A percentile compares a stretch with the other conserved stretches of the same genome.
Evolutionary conservation across 2,113 vertebrate species (phyloP).

Genomic region (Oriolus oriolus): DNA sequence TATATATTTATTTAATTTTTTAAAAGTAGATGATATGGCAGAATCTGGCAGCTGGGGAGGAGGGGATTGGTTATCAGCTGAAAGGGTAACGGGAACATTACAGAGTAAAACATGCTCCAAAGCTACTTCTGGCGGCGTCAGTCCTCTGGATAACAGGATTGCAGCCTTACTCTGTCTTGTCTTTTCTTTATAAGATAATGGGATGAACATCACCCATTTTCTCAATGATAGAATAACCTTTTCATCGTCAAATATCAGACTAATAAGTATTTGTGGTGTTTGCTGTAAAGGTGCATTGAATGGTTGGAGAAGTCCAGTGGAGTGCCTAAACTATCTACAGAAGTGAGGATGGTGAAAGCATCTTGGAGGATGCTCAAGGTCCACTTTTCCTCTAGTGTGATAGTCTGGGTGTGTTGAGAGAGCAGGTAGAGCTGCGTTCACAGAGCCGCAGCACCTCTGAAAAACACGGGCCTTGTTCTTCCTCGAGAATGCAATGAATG

Average conservation of each 20-base stretch:
- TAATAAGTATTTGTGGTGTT: neutral
- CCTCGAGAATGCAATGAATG: neutral
- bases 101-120: neutral
- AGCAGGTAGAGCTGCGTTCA: neutral
- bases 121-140: neutral
- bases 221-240: neutral
- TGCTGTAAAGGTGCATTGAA: neutral
- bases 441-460: neutral
- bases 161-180: neutral
- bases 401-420: neutral
- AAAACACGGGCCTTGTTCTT: neutral
- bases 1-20: neutral
- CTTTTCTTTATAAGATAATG: neutral
- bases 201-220: neutral
- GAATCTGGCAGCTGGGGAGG: neutral
- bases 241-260: neutral
- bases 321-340: neutral
- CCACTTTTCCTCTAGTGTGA: neutral
- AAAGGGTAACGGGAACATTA: neutral
- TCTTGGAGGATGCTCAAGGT: neutral
- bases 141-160: neutral
- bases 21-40: neutral
- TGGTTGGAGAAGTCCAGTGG: neutral
- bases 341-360: neutral
- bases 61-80: neutral